phyloP scores from a whole-genome alignment of 92 coral and sea anemone species.

The Bergia sp. region DNA sequence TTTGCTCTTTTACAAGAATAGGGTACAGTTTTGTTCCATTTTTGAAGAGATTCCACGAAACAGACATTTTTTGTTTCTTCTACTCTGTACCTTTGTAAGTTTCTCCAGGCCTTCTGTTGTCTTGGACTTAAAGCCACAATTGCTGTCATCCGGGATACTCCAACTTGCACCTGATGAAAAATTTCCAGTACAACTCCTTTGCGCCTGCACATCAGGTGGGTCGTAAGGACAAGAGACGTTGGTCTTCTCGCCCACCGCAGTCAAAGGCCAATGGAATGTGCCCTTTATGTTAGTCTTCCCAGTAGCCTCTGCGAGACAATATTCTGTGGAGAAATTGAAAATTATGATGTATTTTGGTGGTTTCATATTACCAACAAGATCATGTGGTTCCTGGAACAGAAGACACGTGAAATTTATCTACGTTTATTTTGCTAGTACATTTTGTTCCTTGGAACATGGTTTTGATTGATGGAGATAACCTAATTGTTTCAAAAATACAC shows the following conservation, averaged over 20 bases:
- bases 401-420: no score
- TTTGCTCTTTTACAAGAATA: background rate
- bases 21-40: no score
- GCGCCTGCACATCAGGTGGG: constrained; percentile 53
- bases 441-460: no score
- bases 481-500: background rate
- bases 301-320: constrained; percentile 58
- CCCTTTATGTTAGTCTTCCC: constrained; percentile 68
- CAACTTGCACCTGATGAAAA: constrained; percentile 61
- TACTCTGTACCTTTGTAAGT: constrained; percentile 54
- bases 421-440: background rate
- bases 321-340: constrained; percentile 44
- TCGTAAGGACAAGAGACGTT: constrained; percentile 63
- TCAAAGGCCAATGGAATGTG: constrained; percentile 53
- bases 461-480: no score
- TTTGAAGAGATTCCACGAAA: background rate
- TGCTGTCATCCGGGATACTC: constrained; percentile 56
- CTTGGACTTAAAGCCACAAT: constrained; percentile 59
- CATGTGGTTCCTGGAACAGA: no score
- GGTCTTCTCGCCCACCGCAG: constrained; percentile 45
- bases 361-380: background rate
- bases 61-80: background rate
- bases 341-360: background rate
- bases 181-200: constrained; percentile 60
- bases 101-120: constrained; percentile 58